Conservation (phyloP, 2,113 vertebrate genomes). For the Ceyx melanurus region DNA sequence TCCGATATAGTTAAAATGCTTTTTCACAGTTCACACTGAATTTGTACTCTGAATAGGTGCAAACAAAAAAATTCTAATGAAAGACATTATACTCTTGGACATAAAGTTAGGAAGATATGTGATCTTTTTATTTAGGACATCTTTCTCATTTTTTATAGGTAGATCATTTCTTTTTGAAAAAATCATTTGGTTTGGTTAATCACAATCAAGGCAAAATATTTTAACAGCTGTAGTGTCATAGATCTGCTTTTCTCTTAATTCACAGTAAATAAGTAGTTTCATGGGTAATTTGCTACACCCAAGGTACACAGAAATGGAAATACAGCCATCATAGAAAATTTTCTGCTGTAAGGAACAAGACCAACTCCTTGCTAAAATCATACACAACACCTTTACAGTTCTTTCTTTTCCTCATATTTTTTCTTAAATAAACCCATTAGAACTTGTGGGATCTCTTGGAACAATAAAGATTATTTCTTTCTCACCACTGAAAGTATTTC, state of each 20-base stretch:
- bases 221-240: background rate
- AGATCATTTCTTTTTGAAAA: conserved; percentile 16
- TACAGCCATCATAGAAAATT: background rate
- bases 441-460: background rate
- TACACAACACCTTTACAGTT: background rate
- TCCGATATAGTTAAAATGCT: background rate
- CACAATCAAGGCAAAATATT: conserved; percentile 27
- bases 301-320: background rate
- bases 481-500: background rate
- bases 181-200: background rate
- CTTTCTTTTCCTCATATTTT: background rate
- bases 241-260: background rate
- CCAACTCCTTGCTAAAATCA: background rate
- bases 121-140: background rate
- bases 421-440: background rate
- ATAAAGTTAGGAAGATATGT: background rate
- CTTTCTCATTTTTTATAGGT: background rate
- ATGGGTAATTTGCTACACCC: background rate
- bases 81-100: background rate
- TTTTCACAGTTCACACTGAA: background rate
- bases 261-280: background rate
- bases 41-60: background rate
- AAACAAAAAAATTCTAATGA: background rate
- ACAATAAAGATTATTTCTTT: background rate
- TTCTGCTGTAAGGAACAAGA: background rate